phyloP scores from a whole-genome alignment of 2,797 vertebrate species.

The Cryptoblepharus egeriae region DNA sequence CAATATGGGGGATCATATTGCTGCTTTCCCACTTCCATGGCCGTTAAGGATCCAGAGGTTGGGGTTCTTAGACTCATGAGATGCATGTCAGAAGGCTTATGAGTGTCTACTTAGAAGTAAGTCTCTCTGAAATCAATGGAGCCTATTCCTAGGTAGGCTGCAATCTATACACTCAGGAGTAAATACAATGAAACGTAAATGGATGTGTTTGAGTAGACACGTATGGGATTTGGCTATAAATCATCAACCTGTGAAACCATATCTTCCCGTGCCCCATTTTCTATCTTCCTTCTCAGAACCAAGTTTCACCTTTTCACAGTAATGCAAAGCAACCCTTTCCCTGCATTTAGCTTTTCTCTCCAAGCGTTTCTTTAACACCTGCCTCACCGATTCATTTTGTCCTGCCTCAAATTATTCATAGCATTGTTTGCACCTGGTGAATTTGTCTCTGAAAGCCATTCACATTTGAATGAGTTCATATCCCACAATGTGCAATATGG shows the following conservation, averaged over 20 bases:
- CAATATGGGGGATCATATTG: too few relatives aligned
- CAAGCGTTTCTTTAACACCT: neutral
- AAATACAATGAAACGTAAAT: too few relatives aligned
- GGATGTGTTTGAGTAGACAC: too few relatives aligned
- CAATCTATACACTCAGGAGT: too few relatives aligned
- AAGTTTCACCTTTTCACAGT: neutral
- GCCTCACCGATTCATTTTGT: neutral
- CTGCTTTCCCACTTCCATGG: too few relatives aligned
- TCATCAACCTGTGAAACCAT: neutral
- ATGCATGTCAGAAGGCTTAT: too few relatives aligned
- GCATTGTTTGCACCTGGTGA: constrained; percentile 16
- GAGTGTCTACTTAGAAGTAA: too few relatives aligned
- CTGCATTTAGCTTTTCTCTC: neutral
- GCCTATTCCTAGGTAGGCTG: too few relatives aligned
- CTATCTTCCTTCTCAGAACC: neutral
- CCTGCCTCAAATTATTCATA: constrained; percentile 17
- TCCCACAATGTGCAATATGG: constrained; percentile 9
- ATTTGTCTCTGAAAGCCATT: constrained; percentile 27
- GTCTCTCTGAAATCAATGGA: too few relatives aligned
- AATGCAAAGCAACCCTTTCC: neutral
- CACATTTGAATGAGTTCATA: constrained; percentile 11
- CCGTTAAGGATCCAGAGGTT: too few relatives aligned
- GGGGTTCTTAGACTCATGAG: too few relatives aligned
- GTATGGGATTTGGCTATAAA: too few relatives aligned
- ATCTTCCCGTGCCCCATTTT: neutral